Evolutionary conservation across 2,888 invertebrate species (phyloP), one percentile per base, ranked within the genome.

Genomic region (Apotomis turbidana): DNA sequence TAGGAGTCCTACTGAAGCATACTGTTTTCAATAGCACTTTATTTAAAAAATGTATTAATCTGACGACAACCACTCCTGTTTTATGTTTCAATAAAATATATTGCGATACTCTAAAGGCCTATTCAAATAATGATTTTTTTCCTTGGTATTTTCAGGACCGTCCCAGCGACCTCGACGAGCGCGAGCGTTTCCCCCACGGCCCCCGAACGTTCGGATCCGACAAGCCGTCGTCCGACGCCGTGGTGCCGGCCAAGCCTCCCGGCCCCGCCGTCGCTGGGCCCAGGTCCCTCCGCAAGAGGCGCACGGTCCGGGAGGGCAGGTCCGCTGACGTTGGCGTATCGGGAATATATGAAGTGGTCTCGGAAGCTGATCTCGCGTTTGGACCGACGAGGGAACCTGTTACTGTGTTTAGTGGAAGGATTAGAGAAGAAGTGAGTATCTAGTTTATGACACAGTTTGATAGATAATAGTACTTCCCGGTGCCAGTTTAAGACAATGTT

Each of bases 291-390:
- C 94, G 96, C 44, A 94, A 94, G 73, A 94, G 97, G 44, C 94
- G 96, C 63, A 93, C 94, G 52, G 94, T 97, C 4, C 94, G 97
- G 12, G 96, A 97, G 82, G 96, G 95, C 1, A 95, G 97, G 67
- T 97, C 97, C 75, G 96, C 97, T 3, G 97, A 97, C 83, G 97
- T 98, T 0, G 98, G 98, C 5, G 98, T 98, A 1, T 97, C 97
- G 76, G 97, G 97, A 0, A 94, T 97, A 36, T 98, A 98, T 87
- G 97, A 98, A 78, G 97, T 98, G 61, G 97, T 98, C 71, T 98
- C 98, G 4, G 97, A 98, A 87, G 97, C 97, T 1, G 98, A 98
- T 87, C 91, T 98, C 55, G 97, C 97, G 52, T 98, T 98, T 87
- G 97, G 97, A 78, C 97, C 98, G 0, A 97, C 97, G 80, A 94